Evolutionary conservation across 2,888 invertebrate species (phyloP), one percentile per base, ranked within the genome.

Genomic region (Pandemis cinnamomeana): DNA sequence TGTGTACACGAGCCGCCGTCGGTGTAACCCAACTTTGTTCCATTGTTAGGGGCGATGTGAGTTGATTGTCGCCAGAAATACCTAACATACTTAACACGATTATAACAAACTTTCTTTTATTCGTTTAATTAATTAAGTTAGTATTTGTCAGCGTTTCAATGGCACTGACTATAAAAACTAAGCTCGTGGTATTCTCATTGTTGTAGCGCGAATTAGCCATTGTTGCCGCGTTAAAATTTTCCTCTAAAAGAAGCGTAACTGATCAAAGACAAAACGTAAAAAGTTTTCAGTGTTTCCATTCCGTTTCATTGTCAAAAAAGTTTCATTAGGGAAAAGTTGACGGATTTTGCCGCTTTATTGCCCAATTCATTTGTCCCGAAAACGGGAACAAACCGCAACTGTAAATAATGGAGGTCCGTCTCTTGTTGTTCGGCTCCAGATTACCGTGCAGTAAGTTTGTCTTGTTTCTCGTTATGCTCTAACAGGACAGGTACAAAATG

Each of bases 371-470:
- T 90, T 90, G 86, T 86, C 83, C 70, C 83, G 83, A 80, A 83
- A 87, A 83, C 81, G 81, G 83, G 84, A 81, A 82, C 83, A 86
- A 86, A 87, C 87, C 86, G 83, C 84, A 76, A 79, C 84, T 80
- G 87, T 86, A 87, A 88, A 89, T 89, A 90, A 90, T 87, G 86
- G 83, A 86, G 88, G 75, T 76, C 71, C 82, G 83, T 82, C 84
- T 82, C 84, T 86, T 84, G 84, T 84, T 83, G 80, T 79, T 78
- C 81, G 80, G 81, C 81, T 83, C 86, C 81, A 85, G 89, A 89
- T 90, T 90, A 90, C 86, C 88, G 87, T 86, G 83, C 86, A 85
- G 83, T 83, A 87, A 90, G 89, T 90, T 91, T 87, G 85, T 86
- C 86, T 87, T 85, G 82, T 81, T 83, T 78, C 81, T 85, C 80